These are phyloP conservation scores for Steatornis caripensis DNA, from an alignment of 2,113 vertebrate genomes.

Conservation along the genomic window DNA sequence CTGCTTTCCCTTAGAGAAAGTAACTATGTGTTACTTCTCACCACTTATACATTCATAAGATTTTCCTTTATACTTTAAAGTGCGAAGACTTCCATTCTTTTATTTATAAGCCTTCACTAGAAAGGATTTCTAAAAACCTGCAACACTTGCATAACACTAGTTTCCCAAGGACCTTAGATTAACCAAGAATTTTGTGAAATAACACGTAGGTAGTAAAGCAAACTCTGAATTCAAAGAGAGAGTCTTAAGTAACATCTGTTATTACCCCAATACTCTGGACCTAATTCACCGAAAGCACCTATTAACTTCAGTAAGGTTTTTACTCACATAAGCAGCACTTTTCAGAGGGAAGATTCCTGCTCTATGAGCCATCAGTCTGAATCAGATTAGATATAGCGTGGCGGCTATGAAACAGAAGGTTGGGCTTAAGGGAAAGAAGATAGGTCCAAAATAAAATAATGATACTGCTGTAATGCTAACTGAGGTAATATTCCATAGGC, in stretches of 20 bases:
- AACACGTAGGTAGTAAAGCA: background rate
- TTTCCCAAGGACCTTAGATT: background rate
- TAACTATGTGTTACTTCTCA: background rate
- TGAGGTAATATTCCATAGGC: background rate
- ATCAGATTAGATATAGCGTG: background rate
- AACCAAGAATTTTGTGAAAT: background rate
- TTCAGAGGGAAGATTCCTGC: background rate
- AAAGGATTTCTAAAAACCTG: background rate
- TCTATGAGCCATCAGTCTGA: background rate
- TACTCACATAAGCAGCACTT: background rate
- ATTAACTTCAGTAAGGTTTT: background rate
- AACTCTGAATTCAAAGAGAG: background rate
- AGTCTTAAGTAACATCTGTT: background rate
- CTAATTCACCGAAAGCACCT: background rate
- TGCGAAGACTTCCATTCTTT: background rate
- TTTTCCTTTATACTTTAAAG: background rate
- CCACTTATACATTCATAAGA: background rate
- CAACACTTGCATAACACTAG: background rate
- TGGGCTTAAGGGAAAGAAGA: background rate
- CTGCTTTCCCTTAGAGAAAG: background rate
- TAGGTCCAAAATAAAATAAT: background rate
- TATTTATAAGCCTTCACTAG: background rate
- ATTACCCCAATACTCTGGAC: background rate
- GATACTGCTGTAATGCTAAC: background rate
- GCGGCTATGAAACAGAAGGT: background rate